A percentile compares a stretch with the other conserved stretches of the same genome.
phyloP scores from a whole-genome alignment of 1,140 invertebrate genomes.

The Atta texana region DNA sequence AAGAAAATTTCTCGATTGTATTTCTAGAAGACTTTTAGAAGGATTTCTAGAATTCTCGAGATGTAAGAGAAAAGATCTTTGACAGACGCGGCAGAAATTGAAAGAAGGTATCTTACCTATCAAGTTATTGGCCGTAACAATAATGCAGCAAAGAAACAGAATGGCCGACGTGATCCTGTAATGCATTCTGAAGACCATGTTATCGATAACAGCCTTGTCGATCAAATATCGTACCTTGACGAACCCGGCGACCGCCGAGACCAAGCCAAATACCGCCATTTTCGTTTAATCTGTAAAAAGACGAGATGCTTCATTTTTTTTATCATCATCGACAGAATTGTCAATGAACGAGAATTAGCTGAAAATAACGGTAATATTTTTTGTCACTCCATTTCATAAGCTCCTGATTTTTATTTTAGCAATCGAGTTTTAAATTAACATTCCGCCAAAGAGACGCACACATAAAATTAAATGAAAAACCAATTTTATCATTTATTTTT shows the following conservation, averaged over 20 bases:
- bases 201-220: conserved; percentile 95
- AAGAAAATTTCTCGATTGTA: conserved; percentile 11
- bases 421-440: background rate
- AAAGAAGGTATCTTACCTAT: conserved; percentile 89
- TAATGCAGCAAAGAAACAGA: conserved; percentile 94
- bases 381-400: background rate
- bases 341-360: background rate
- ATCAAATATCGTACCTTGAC: conserved; percentile 94
- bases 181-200: conserved; percentile 95
- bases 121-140: conserved; percentile 95
- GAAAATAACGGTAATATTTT: background rate
- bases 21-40: conserved; percentile 7
- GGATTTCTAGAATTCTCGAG: background rate
- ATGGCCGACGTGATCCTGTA: conserved; percentile 96
- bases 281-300: conserved; percentile 81
- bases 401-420: conserved; percentile 9
- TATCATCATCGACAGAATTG: background rate
- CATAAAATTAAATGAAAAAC: background rate
- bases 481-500: too few relatives aligned
- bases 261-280: conserved; percentile 94
- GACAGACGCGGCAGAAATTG: background rate
- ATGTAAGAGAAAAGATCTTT: background rate
- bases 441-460: background rate
- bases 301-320: conserved; percentile 52
- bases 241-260: conserved; percentile 94